Conservation (phyloP, 2,113 vertebrate genomes). For the Pelecanus crispus region DNA sequence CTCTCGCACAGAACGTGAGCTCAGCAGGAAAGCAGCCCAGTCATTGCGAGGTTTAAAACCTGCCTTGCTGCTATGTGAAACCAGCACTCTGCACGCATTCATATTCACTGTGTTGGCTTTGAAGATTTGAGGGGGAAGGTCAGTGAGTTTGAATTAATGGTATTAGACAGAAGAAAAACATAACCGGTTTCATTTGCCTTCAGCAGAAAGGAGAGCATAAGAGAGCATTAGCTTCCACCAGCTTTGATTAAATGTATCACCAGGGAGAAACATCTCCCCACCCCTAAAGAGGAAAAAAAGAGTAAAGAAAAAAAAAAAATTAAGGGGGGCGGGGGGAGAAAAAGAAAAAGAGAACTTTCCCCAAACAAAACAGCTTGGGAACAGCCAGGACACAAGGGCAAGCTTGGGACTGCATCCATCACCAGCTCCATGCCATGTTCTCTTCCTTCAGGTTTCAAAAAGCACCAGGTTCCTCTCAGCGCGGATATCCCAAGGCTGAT, state of each 20-base stretch:
- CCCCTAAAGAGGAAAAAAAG: not conserved
- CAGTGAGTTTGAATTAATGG: not conserved
- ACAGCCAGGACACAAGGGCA: not conserved
- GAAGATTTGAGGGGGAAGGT: not conserved
- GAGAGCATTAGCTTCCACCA: not conserved
- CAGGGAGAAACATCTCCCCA: not conserved
- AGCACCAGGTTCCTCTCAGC: not conserved
- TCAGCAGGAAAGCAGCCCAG: not conserved
- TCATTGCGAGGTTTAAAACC: not conserved
- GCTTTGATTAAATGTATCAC: fast-evolving
- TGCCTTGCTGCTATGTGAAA: not conserved
- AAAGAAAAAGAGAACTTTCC: not conserved
- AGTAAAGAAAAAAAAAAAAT: not conserved
- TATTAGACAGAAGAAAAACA: not conserved
- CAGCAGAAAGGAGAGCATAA: not conserved
- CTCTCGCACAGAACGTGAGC: not conserved
- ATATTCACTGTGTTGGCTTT: not conserved
- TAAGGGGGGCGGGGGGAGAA: no score
- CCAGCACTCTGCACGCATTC: not conserved
- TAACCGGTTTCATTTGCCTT: not conserved
- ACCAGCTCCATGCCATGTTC: fast-evolving
- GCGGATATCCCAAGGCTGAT: not conserved
- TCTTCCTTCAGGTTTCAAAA: not conserved
- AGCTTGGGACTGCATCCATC: not conserved
- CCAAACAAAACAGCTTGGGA: not conserved